Base-by-base conservation (phyloP, 2,797 vertebrate genomes). In the Triplophysa bombifrons region DNA sequence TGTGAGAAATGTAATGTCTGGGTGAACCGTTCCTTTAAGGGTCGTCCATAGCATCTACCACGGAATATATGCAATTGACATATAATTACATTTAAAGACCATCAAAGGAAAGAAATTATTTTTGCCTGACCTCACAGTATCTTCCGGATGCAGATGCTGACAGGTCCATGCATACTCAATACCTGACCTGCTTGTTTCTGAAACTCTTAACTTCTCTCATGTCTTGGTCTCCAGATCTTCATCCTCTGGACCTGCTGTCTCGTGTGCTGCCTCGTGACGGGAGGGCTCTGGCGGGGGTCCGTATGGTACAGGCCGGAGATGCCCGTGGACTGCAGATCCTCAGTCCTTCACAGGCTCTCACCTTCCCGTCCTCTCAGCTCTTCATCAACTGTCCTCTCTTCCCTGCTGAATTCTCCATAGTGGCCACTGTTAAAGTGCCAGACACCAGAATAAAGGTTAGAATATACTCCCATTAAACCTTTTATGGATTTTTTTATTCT, bases 361-460 rank as follows among this genome's bases (percentile, higher is more conserved):
- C 89, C 87, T 96, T 98, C 85, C 93, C 95, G 0, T 94, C 95
- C 0, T 95, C 95, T 1, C 91, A 92, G 80, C 85, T 98, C 80
- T 94, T 98, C 89, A 79, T 89, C 66, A 90, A 94, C 86, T 98
- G 96, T 3, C 88, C 96, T 73, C 84, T 90, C 80, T 96, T 98
- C 78, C 96, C 97, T 0, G 90, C 93, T 80, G 95, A 97, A 65
- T 97, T 98, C 88, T 98, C 97, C 82, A 89, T 98, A 58, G 88
- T 98, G 0, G 65, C 93, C 81, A 98, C 97, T 0, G 82, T 98
- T 71, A 95, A 94, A 83, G 85, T 88, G 34, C 85, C 88, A 9
- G 64, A 12, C 2, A 41, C 80, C 14, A 88, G 90, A 0, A 48
- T 90, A 17, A 95, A 94, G 95, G 96, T 98, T 83, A 30, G 14